Evolutionary conservation across 2,797 vertebrate genomes (phyloP).

Genomic region (Gobionotothen gibberifrons): DNA sequence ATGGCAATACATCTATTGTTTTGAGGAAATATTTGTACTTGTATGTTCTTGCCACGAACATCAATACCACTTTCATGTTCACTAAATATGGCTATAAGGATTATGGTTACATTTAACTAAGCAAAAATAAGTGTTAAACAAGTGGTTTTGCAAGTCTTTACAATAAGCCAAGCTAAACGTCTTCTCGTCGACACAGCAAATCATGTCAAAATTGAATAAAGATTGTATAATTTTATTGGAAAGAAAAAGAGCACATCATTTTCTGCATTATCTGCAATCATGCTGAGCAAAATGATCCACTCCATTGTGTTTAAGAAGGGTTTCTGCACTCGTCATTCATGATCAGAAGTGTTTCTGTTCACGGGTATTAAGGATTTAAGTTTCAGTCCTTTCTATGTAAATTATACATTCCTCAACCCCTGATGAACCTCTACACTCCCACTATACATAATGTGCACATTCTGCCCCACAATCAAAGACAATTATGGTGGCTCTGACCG

Average conservation of each 20-base stretch:
- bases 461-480: slow-evolving; percentile 38
- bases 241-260: background rate
- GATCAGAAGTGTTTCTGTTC: slow-evolving; percentile 2
- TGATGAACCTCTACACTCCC: slow-evolving; percentile 22
- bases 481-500: slow-evolving; percentile 40
- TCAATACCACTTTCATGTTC: no score
- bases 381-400: slow-evolving; percentile 19
- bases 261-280: background rate
- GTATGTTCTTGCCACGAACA: no score
- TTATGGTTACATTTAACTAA: no score
- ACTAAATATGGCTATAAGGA: no score
- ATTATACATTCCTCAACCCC: slow-evolving; percentile 39
- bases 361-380: slow-evolving; percentile 23
- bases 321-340: background rate
- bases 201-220: background rate
- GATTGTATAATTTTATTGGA: no score
- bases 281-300: background rate
- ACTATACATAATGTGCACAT: slow-evolving; percentile 45
- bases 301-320: background rate
- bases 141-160: background rate
- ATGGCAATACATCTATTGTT: background rate
- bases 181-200: background rate
- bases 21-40: no score
- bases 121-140: no score
- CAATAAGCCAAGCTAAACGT: background rate